A percentile compares a stretch with the other conserved stretches of the same genome.
Conservation (phyloP, 2,797 vertebrate species). For the Tauraco hartlaubi region DNA sequence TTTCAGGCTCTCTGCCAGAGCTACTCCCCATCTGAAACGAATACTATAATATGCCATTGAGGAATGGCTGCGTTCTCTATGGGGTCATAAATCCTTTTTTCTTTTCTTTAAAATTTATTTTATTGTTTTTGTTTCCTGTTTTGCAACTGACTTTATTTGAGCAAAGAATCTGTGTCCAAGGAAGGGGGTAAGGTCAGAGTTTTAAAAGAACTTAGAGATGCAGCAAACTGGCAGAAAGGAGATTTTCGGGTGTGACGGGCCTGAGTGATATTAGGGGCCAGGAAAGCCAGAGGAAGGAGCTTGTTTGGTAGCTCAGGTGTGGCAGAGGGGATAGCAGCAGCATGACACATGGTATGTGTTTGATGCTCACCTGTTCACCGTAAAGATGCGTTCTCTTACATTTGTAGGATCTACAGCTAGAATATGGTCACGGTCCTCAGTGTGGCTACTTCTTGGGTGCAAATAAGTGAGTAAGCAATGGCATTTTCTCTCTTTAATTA, state of each 20-base stretch:
- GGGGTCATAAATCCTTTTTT: neutral
- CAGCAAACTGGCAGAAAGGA: neutral
- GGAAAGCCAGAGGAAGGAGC: neutral
- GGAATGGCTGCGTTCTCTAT: neutral
- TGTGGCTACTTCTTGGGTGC: constrained; percentile 89
- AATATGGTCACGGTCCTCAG: constrained; percentile 90
- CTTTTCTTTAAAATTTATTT: no score
- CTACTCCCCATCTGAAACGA: neutral
- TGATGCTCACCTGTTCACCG: neutral
- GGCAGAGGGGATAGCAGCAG: neutral
- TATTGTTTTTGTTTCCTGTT: neutral
- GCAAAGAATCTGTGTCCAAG: neutral
- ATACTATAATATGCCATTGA: neutral
- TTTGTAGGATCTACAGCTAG: constrained; percentile 91
- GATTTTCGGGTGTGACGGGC: neutral
- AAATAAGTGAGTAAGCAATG: constrained; percentile 90
- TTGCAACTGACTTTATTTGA: neutral
- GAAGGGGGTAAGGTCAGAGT: neutral
- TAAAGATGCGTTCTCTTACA: neutral
- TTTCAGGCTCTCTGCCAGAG: neutral
- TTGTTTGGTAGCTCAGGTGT: neutral
- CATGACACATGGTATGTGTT: neutral
- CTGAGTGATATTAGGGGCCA: neutral
- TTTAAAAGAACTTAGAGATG: neutral
- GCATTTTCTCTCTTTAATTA: neutral